phyloP scores from a whole-genome alignment of 1,140 invertebrate genomes.

The Aphelinus certus region DNA sequence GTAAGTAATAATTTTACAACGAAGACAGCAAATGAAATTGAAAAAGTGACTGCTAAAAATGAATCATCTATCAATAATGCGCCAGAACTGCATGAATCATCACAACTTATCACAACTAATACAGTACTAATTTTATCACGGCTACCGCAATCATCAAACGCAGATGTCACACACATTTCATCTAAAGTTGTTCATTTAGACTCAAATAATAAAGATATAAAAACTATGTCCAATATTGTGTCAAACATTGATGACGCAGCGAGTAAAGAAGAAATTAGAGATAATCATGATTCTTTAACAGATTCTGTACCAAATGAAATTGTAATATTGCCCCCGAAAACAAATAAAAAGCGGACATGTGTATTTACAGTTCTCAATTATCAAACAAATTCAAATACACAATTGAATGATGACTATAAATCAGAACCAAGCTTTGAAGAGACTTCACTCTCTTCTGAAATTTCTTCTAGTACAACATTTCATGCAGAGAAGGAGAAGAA shows the following conservation, averaged over 20 bases:
- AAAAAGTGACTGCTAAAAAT: not conserved
- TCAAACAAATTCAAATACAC: not conserved
- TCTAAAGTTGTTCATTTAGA: slow-evolving; percentile 32
- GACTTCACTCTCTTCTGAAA: slow-evolving; percentile 20
- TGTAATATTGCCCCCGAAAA: not conserved
- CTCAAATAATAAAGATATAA: slow-evolving; percentile 2
- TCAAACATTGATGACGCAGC: not conserved
- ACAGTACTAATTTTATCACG: slow-evolving; percentile 37
- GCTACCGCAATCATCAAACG: slow-evolving; percentile 19
- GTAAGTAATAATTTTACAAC: not conserved
- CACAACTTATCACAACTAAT: slow-evolving; percentile 21
- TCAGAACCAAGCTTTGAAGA: slow-evolving; percentile 6
- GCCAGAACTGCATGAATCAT: slow-evolving; percentile 23
- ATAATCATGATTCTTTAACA: too few species aligned
- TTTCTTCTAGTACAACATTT: not conserved
- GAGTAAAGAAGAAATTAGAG: not conserved
- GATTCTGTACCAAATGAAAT: too few species aligned
- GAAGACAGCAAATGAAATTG: not conserved
- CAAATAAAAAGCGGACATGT: slow-evolving; percentile 20
- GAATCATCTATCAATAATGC: slow-evolving; percentile 16
- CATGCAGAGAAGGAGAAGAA: not conserved
- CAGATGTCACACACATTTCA: slow-evolving; percentile 27
- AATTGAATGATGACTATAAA: not conserved
- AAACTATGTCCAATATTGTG: not conserved
- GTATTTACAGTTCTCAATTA: slow-evolving; percentile 24